These are phyloP conservation scores for Podarcis siculus DNA, from an alignment of 2,797 vertebrate species.

Conservation along the genomic window DNA sequence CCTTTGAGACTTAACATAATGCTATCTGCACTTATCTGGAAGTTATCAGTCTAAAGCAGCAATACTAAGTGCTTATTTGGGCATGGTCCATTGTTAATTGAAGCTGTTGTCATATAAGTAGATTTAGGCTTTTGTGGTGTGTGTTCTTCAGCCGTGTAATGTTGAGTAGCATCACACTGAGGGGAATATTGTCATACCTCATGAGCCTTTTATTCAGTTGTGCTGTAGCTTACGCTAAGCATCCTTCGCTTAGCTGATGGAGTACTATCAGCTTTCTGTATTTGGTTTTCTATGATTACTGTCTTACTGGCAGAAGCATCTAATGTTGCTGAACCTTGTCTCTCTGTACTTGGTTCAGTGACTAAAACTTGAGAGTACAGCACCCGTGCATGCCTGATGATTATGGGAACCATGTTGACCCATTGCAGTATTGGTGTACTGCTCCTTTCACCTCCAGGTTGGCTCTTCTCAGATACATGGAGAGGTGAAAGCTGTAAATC, in stretches of 20 bases:
- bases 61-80: not conserved
- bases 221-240: not conserved
- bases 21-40: no score
- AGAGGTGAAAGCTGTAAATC: not conserved
- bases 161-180: not conserved
- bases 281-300: not conserved
- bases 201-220: not conserved
- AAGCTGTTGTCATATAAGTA: not conserved
- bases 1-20: no score
- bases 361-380: not conserved
- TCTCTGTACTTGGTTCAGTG: not conserved
- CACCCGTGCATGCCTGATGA: not conserved
- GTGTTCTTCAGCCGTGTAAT: not conserved
- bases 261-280: not conserved
- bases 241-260: not conserved
- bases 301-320: not conserved
- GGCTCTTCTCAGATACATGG: not conserved
- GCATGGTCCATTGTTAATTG: not conserved
- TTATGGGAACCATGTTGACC: not conserved
- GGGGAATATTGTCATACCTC: not conserved
- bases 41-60: no score
- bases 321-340: not conserved
- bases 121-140: not conserved
- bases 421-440: not conserved
- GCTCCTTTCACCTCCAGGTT: not conserved